A percentile compares a stretch with the other conserved stretches of the same genome.
Conservation (phyloP, 1,140 invertebrate species). For the Eriosoma lanigerum region DNA sequence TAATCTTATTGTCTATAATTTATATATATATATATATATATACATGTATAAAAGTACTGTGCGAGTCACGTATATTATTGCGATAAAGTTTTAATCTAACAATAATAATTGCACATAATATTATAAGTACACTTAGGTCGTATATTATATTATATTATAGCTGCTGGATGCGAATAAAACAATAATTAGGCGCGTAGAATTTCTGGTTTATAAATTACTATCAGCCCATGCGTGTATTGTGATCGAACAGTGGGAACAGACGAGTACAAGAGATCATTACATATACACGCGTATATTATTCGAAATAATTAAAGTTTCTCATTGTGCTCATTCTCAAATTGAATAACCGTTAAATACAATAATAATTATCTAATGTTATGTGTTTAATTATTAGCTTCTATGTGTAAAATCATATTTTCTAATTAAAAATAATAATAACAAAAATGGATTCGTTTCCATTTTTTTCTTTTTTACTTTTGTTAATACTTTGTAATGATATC, state of each 20-base stretch:
- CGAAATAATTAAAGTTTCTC: background rate
- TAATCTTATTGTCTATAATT: no score
- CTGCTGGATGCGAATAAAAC: slow-evolving; percentile 1
- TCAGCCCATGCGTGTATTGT: background rate
- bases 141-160: background rate
- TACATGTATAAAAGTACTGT: no score
- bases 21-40: no score
- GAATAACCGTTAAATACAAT: background rate
- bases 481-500: no score
- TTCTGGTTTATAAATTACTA: slow-evolving; percentile 34
- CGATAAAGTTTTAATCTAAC: background rate
- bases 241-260: slow-evolving; percentile 3
- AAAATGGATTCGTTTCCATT: no score
- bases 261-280: no score
- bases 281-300: no score
- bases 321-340: background rate
- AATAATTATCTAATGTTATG: no score
- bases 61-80: slow-evolving; percentile 44
- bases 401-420: background rate
- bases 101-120: no score
- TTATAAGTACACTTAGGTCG: background rate
- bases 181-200: slow-evolving; percentile 12
- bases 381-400: background rate
- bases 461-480: no score
- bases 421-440: background rate